Conservation (phyloP, 2,113 vertebrate genomes). For the Cryptomyrus ogoouensis region DNA sequence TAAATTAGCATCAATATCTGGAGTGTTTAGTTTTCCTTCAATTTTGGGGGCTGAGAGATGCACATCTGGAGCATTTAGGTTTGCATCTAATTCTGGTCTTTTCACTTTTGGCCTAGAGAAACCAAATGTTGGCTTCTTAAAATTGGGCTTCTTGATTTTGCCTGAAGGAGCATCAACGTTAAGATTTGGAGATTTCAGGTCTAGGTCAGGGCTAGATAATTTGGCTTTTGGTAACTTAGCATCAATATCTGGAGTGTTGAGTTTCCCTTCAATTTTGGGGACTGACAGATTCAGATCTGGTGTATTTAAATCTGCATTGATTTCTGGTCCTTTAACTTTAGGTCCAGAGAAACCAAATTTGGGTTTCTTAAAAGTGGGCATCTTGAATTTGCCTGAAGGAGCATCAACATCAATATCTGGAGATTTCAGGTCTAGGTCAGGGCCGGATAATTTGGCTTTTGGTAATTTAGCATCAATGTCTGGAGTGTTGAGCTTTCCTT, state of each 20-base stretch:
- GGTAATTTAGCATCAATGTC: no score
- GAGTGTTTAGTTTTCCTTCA: no score
- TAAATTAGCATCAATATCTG: no score
- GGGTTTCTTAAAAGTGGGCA: constrained; percentile 45
- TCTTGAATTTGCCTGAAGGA: constrained; percentile 48
- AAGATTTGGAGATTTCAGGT: constrained; percentile 40
- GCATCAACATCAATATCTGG: constrained; percentile 38
- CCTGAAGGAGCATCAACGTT: background rate
- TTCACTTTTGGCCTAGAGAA: no score
- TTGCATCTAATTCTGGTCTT: no score
- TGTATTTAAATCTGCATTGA: constrained; percentile 25
- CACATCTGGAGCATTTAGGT: no score
- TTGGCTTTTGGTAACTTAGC: constrained; percentile 26
- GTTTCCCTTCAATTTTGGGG: constrained; percentile 23
- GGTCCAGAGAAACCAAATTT: constrained; percentile 10
- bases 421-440: constrained; percentile 32
- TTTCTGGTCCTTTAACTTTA: constrained; percentile 7
- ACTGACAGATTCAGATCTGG: constrained; percentile 30
- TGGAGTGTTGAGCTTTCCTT: no score
- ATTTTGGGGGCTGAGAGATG: no score
- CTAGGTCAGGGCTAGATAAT: constrained; percentile 25
- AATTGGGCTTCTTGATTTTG: no score
- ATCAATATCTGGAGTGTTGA: constrained; percentile 29
- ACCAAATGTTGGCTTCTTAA: no score
- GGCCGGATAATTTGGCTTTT: constrained; percentile 10